Conservation (phyloP, 2,797 vertebrate species). For the Eupleurogrammus muticus region DNA sequence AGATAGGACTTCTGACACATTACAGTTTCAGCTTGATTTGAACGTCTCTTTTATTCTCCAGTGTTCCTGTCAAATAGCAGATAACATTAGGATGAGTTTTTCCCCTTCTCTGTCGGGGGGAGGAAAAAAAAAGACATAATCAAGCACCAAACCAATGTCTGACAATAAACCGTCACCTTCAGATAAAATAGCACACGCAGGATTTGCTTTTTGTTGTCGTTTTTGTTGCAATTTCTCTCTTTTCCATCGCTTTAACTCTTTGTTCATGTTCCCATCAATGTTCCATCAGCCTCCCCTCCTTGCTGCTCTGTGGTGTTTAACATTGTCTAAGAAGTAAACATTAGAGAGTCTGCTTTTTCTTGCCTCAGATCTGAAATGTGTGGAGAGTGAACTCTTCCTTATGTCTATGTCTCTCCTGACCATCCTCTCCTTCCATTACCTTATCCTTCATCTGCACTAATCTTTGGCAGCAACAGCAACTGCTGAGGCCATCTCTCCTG, state of each 20-base stretch:
- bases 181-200: constrained; percentile 12
- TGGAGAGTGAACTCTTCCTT: constrained; percentile 44
- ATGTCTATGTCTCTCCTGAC: constrained; percentile 66
- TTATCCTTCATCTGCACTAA: constrained; percentile 71
- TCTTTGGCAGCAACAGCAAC: constrained; percentile 93
- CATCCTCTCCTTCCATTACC: constrained; percentile 59
- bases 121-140: constrained; percentile 30
- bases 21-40: constrained; percentile 50
- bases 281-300: constrained; percentile 33
- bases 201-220: constrained; percentile 4
- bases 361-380: constrained; percentile 43
- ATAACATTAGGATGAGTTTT: constrained; percentile 47
- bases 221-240: constrained; percentile 5
- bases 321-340: background rate
- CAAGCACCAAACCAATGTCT: constrained; percentile 26
- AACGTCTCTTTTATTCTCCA: constrained; percentile 35
- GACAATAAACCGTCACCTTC: constrained; percentile 37
- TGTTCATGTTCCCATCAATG: constrained; percentile 40
- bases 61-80: constrained; percentile 52
- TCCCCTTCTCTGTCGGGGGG: constrained; percentile 4
- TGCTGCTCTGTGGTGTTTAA: constrained; percentile 8
- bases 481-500: constrained; percentile 97
- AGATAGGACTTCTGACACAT: constrained; percentile 60
- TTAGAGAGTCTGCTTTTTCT: constrained; percentile 18
- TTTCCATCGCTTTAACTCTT: constrained; percentile 1